phyloP scores from a whole-genome alignment of 2,797 vertebrate species.

The Sitta carolinensis region DNA sequence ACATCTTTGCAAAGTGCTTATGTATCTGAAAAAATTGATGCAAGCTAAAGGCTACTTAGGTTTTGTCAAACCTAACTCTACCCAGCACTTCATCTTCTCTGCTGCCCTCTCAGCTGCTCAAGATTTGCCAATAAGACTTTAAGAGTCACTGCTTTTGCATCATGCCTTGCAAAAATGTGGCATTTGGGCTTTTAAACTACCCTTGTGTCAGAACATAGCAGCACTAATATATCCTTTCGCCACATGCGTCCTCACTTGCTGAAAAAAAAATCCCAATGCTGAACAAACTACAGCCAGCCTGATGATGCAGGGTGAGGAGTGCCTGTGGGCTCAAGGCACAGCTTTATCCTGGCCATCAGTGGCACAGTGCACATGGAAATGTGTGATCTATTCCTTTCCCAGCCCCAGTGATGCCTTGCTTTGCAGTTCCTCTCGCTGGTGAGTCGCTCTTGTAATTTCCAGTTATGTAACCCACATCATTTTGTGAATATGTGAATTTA shows the following conservation, averaged over 20 bases:
- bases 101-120: background rate
- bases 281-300: background rate
- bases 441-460: constrained; percentile 41
- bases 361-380: background rate
- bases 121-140: background rate
- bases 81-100: background rate
- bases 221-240: background rate
- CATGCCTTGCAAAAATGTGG: background rate
- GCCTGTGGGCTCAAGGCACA: background rate
- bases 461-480: constrained; percentile 34
- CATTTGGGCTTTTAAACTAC: background rate
- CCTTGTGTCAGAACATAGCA: background rate
- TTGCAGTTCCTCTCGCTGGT: background rate
- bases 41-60: background rate
- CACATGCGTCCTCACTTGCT: background rate
- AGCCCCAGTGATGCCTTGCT: background rate
- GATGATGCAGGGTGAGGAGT: background rate
- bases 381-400: background rate
- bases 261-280: fast-evolving
- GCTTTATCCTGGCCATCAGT: background rate
- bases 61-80: background rate
- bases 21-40: background rate
- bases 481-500: constrained; percentile 59
- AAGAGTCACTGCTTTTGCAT: background rate
- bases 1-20: background rate